These are phyloP conservation scores for Neotragus moschatus DNA, from an alignment of 2,113 vertebrate genomes.

Conservation along the genomic window DNA sequence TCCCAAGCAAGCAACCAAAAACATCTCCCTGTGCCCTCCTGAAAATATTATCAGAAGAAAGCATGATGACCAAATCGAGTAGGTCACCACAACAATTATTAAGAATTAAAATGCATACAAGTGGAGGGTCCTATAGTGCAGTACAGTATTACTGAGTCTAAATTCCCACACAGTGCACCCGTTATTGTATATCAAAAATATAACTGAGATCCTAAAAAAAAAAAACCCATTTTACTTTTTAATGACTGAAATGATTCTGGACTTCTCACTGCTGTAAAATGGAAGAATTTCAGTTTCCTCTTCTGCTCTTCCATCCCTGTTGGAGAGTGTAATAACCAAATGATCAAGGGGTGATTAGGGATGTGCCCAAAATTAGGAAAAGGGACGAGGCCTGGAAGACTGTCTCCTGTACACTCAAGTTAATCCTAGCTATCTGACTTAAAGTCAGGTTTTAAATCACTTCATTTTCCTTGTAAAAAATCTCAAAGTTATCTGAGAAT, in stretches of 20 bases:
- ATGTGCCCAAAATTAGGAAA: not conserved
- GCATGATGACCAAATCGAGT: not conserved
- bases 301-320: not conserved
- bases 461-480: not conserved
- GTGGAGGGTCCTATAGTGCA: not conserved
- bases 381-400: not conserved
- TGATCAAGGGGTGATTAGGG: not conserved
- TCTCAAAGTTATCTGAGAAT: slow-evolving; percentile 15
- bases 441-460: not conserved
- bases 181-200: not conserved
- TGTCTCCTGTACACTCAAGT: not conserved
- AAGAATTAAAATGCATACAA: not conserved
- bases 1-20: not conserved
- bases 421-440: not conserved
- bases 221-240: not conserved
- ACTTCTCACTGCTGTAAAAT: not conserved
- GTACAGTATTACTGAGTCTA: not conserved
- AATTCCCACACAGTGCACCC: not conserved
- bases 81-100: not conserved
- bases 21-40: not conserved
- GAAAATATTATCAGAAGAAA: not conserved
- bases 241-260: not conserved
- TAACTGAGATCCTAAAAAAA: not conserved
- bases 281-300: not conserved
- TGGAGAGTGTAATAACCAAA: not conserved